phyloP scores from a whole-genome alignment of 2,888 invertebrate species.

The Entomobrya multifasciata region DNA sequence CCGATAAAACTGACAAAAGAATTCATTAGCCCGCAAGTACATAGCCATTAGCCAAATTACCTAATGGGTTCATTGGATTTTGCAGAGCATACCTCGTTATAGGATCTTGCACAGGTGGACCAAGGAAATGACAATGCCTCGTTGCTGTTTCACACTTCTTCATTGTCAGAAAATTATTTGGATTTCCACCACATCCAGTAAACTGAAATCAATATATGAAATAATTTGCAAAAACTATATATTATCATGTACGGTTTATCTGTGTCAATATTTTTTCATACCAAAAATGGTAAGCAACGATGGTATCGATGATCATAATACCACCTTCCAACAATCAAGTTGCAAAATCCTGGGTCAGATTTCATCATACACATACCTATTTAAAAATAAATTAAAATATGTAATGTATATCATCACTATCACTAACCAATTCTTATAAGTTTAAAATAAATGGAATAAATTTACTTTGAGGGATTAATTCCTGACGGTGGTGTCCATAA shows the following conservation, averaged over 20 bases:
- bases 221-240: neutral
- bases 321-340: conserved; percentile 54
- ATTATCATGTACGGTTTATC: no score
- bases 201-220: conserved; percentile 17
- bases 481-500: no score
- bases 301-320: conserved; percentile 58
- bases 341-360: conserved; percentile 55
- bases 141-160: conserved; percentile 25
- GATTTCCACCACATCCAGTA: conserved; percentile 60
- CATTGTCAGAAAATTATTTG: conserved; percentile 32
- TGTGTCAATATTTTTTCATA: conserved; percentile 24
- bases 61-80: conserved; percentile 31
- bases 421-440: neutral
- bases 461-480: conserved; percentile 26
- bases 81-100: neutral
- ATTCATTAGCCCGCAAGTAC: conserved; percentile 4
- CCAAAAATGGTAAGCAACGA: conserved; percentile 58
- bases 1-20: neutral
- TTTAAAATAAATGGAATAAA: neutral
- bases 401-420: neutral
- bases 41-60: neutral
- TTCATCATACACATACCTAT: conserved; percentile 33
- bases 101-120: neutral
- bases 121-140: conserved; percentile 6
- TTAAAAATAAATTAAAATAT: neutral